Evolutionary conservation across 2,888 invertebrate genomes (phyloP), one percentile per base, ranked within the genome.

Genomic region (Tineola bisselliella): DNA sequence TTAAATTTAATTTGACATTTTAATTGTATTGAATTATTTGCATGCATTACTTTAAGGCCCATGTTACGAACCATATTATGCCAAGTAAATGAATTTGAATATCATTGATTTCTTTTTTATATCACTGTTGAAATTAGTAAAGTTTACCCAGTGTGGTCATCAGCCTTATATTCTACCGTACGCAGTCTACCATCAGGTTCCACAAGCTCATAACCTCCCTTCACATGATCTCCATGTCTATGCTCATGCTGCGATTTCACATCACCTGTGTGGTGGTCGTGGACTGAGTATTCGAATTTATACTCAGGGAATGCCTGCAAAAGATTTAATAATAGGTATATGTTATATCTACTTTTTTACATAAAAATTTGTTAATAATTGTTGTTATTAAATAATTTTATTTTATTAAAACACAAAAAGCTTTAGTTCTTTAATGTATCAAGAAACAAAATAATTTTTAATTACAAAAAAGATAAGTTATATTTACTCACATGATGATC

Each of bases 81-180:
- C n/a, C n/a, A n/a, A n/a, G n/a, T n/a, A n/a, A n/a, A n/a, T n/a
- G n/a, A n/a, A n/a, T n/a, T n/a, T n/a, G n/a, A n/a, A n/a, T n/a
- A n/a, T n/a, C n/a, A n/a, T n/a, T n/a, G n/a, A n/a, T n/a, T n/a
- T n/a, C n/a, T n/a, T 25, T 25, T 4, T 25, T 25, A 44, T 44
- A 13, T 44, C 3, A 25, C 6, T 25, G 25, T 25, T 25, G 4
- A 25, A 25, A 25, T 25, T 25, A 25, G 25, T 25, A 10, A 25
- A 6, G 12, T 18, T 67, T 66, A 84, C 86, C 86, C 86, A 12
- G 83, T 81, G 66, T 84, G 86, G 66, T 89, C 89, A 67, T 91
- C 91, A 43, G 90, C 91, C 70, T 88, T 88, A 78, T 91, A 91
- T 67, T 91, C 89, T 25, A 91, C 91, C 69, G 90, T 91, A 70